Percentiles rank a stretch among this genome's conserved stretches.
These are phyloP conservation scores for Corythaixoides concolor DNA, from an alignment of 2,113 vertebrate genomes.

Conservation along the genomic window DNA sequence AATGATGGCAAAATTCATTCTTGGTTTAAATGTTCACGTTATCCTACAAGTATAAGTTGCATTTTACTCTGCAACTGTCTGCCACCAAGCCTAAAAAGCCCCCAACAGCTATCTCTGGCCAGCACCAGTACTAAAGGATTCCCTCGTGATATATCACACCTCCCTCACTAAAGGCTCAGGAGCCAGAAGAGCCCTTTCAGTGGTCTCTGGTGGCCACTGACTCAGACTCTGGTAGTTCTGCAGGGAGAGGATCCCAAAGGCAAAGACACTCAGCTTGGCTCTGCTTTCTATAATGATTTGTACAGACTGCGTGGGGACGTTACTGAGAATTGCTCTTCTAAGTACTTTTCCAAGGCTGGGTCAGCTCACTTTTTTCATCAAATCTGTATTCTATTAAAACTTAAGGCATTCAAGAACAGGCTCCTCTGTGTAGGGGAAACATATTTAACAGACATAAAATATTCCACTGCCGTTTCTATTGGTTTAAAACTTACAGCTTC, in stretches of 20 bases:
- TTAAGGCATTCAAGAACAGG: constrained; percentile 38
- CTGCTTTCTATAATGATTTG: constrained; percentile 39
- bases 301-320: constrained; percentile 24
- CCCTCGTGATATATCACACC: neutral
- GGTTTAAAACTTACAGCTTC: neutral
- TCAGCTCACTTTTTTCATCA: constrained; percentile 10
- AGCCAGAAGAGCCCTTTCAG: constrained; percentile 37
- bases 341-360: constrained; percentile 58
- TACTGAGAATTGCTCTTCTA: constrained; percentile 23
- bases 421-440: constrained; percentile 13
- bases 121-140: neutral
- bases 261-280: constrained; percentile 43
- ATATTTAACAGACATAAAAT: constrained; percentile 9
- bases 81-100: neutral
- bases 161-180: neutral
- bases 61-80: neutral
- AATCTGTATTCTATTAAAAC: constrained; percentile 49
- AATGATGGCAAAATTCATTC: neutral
- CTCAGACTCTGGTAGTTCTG: neutral
- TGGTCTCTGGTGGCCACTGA: constrained; percentile 26
- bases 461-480: neutral
- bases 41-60: neutral
- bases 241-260: constrained; percentile 37
- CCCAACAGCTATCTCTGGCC: neutral
- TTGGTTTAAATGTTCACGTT: neutral